Conservation (phyloP, 2,888 invertebrate species). For the Hyles lineata region DNA sequence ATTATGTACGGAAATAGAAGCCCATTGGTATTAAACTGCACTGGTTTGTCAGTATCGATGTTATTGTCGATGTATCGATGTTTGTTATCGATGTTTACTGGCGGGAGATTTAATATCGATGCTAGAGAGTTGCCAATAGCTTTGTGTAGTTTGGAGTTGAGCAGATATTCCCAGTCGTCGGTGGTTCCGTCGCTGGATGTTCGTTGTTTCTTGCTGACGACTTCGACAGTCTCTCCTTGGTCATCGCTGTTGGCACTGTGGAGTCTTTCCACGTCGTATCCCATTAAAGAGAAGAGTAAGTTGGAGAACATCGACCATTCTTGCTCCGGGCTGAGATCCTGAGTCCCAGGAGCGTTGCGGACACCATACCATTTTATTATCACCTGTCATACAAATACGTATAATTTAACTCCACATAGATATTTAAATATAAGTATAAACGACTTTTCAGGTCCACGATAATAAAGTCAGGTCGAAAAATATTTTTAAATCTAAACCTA, state of each 20-base stretch:
- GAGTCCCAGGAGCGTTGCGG: slow-evolving; percentile 94
- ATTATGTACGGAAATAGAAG: slow-evolving; percentile 90
- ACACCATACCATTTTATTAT: slow-evolving; percentile 94
- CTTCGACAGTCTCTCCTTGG: slow-evolving; percentile 67
- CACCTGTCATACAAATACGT: slow-evolving; percentile 63
- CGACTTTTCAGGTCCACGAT: no score
- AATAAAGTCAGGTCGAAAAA: no score
- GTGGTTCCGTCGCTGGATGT: slow-evolving; percentile 91
- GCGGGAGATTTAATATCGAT: slow-evolving; percentile 70
- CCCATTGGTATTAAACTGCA: slow-evolving; percentile 86
- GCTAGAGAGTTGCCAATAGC: slow-evolving; percentile 72
- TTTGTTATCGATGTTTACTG: slow-evolving; percentile 43
- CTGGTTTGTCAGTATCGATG: slow-evolving; percentile 56
- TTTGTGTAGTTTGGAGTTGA: slow-evolving; percentile 85
- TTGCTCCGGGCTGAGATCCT: slow-evolving; percentile 89
- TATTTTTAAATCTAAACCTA: no score
- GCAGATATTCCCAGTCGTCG: slow-evolving; percentile 92
- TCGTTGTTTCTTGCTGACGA: slow-evolving; percentile 90
- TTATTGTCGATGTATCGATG: slow-evolving; percentile 44
- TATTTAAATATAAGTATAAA: neutral
- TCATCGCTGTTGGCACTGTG: slow-evolving; percentile 74
- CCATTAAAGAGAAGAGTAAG: slow-evolving; percentile 86
- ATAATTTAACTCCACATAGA: neutral
- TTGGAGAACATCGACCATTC: slow-evolving; percentile 92
- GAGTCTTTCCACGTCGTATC: slow-evolving; percentile 88